Evolutionary conservation across 2,113 vertebrate species (phyloP), one percentile per base, ranked within the genome.

Genomic region (Brachirus orientalis): DNA sequence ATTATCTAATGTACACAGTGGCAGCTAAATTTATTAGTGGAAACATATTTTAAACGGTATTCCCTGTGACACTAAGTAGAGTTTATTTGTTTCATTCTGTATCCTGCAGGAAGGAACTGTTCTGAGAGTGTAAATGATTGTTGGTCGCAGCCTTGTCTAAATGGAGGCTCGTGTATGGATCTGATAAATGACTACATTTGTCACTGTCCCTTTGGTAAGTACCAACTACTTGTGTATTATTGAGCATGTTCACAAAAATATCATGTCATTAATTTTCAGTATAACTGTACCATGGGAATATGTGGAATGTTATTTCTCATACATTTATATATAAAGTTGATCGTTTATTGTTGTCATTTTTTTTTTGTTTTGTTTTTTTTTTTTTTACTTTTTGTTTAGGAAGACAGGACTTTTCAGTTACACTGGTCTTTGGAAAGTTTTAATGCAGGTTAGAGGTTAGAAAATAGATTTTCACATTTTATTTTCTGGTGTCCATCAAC

Each of bases 131-230:
- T 83, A 64, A 90, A 77, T 35, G 87, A 90, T 3, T 95, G 92
- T 64, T 83, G 80, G 88, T 89, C 91, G 17, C 87, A 72, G 76
- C 90, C 89, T 20, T 94, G 92, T 77, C 83, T 90, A 79, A 94
- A 94, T 20, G 86, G 92, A 86, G 93, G 91, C 71, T 91, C 83
- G 2, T 95, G 92, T 87, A 75, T 92, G 83, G 91, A 93, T 79
- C 65, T 85, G 45, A 63, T 76, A 75, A 91, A 86, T 85, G 89
- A 85, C 69, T 94, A 92, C 78, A 90, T 84, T 80, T 95, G 93
- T 87, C 80, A 79, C 46, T 95, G 93, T 73, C 89, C 75, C 46
- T 37, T 71, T 51, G 93, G 92, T 95, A 89, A 93, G 92, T 45
- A 81, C 56, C 19, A 36, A 41, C 40, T 74, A 64, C 62, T 59